phyloP scores from a whole-genome alignment of 53 echinoderm and acorn worm genomes.

The Luidia sarsii region DNA sequence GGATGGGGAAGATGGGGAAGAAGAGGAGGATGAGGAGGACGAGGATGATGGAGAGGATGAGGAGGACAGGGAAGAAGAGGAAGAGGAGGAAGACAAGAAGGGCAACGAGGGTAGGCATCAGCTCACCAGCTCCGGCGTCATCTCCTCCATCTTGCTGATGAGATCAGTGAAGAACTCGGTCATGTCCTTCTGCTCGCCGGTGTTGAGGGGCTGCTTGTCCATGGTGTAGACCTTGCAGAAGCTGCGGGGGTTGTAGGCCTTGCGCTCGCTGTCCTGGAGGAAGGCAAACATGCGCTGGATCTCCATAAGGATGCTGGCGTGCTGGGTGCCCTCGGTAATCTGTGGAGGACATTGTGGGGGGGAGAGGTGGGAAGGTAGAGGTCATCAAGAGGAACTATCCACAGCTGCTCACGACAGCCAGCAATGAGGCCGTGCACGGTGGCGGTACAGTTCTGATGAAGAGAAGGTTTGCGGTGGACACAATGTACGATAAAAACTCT shows the following conservation, averaged over 20 bases:
- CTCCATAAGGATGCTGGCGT: conserved; percentile 69
- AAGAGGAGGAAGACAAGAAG: background rate
- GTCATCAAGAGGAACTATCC: too few relatives aligned
- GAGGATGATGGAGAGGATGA: too few relatives aligned
- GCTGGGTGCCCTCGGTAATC: conserved; percentile 72
- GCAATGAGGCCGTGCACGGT: too few relatives aligned
- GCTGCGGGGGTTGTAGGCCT: conserved; percentile 89
- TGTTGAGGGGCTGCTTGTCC: conserved; percentile 92
- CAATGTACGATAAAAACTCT: too few relatives aligned
- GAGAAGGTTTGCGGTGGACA: too few relatives aligned
- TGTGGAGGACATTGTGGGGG: too few relatives aligned
- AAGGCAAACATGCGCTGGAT: conserved; percentile 89
- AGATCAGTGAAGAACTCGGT: conserved; percentile 94
- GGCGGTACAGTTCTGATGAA: too few relatives aligned
- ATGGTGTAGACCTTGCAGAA: conserved; percentile 91
- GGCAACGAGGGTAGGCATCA: background rate
- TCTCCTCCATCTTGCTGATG: conserved; percentile 96
- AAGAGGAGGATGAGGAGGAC: too few relatives aligned
- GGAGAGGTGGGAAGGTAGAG: too few relatives aligned
- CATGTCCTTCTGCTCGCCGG: conserved; percentile 92
- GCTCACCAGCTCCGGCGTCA: conserved; percentile 83
- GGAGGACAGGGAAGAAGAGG: background rate
- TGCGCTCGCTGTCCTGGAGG: conserved; percentile 88
- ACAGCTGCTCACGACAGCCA: too few relatives aligned
- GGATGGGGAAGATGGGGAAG: too few relatives aligned